phyloP scores from a whole-genome alignment of 2,113 vertebrate genomes.

The Boleophthalmus pectinirostris region DNA sequence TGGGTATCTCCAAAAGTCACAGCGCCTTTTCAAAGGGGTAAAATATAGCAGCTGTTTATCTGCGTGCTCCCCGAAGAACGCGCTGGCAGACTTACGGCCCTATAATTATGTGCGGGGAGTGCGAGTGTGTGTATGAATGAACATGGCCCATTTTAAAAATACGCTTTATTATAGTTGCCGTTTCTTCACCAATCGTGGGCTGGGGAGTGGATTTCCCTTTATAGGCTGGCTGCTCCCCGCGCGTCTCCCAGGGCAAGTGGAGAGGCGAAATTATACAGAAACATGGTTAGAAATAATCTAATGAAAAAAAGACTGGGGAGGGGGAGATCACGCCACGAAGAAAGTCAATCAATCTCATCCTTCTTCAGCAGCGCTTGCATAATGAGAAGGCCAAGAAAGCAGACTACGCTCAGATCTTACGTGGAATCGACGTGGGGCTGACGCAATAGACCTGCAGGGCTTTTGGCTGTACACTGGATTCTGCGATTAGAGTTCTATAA shows the following conservation, averaged over 20 bases:
- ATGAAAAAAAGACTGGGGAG: constrained; percentile 32
- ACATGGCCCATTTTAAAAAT: constrained; percentile 60
- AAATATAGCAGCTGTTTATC: constrained; percentile 56
- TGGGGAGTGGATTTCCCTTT: constrained; percentile 67
- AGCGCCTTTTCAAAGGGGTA: constrained; percentile 41
- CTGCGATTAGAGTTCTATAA: background rate
- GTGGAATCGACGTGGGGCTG: background rate
- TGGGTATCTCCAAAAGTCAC: constrained; percentile 55
- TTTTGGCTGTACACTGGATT: background rate
- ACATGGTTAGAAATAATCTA: constrained; percentile 63
- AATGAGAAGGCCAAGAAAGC: constrained; percentile 41
- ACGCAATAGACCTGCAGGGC: background rate
- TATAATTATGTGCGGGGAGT: constrained; percentile 61
- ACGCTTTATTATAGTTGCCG: constrained; percentile 62
- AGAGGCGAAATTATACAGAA: constrained; percentile 59
- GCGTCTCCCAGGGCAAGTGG: constrained; percentile 42
- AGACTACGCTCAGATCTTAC: too few relatives aligned
- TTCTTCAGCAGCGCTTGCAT: constrained; percentile 56
- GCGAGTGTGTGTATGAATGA: constrained; percentile 59
- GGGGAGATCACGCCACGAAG: constrained; percentile 44
- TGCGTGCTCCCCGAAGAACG: constrained; percentile 47
- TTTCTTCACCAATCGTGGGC: constrained; percentile 58
- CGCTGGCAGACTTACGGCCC: constrained; percentile 57
- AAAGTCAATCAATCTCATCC: constrained; percentile 48
- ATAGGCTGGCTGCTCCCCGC: constrained; percentile 53